These are phyloP conservation scores for Rugalucina vietnamica DNA, from an alignment of 2,888 invertebrate species.

Conservation along the genomic window DNA sequence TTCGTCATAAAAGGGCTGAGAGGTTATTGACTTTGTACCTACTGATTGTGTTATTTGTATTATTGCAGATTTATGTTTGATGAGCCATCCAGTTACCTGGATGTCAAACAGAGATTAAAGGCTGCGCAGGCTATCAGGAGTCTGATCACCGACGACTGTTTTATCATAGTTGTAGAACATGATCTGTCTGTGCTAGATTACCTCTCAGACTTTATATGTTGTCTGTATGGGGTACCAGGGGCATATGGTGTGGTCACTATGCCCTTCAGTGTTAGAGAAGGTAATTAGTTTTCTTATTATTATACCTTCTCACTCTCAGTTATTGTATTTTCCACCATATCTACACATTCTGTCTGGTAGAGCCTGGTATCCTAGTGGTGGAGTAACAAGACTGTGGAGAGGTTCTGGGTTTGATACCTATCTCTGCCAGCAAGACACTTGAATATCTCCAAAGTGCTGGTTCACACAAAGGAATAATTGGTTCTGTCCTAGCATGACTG, in stretches of 20 bases:
- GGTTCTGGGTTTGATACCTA: too few relatives aligned
- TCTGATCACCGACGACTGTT: constrained; percentile 96
- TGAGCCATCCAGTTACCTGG: constrained; percentile 99
- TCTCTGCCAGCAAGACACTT: too few relatives aligned
- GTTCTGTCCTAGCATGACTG: too few relatives aligned
- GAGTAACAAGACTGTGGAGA: too few relatives aligned
- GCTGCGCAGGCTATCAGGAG: constrained; percentile 95
- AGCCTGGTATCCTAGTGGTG: too few relatives aligned
- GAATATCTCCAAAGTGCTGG: too few relatives aligned
- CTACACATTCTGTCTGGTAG: too few relatives aligned
- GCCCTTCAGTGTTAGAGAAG: constrained; percentile 99
- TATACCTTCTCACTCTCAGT: background rate
- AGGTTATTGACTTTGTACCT: background rate
- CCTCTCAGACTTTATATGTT: constrained; percentile 99
- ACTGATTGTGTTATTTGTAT: background rate
- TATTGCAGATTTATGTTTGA: constrained; percentile 96
- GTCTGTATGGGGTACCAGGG: constrained; percentile 98
- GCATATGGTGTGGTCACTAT: constrained; percentile 99
- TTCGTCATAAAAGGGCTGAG: too few relatives aligned
- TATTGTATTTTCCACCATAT: too few relatives aligned
- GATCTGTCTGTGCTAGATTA: constrained; percentile 99
- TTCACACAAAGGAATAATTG: too few relatives aligned
- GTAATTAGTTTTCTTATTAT: constrained; percentile 84
- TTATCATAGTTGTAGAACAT: constrained; percentile 99
- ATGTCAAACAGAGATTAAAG: constrained; percentile 99